Percentiles rank a stretch among this genome's conserved stretches.
Evolutionary conservation across 1,140 invertebrate genomes (phyloP).

Genomic region (Mycetomoellerius zeteki): DNA sequence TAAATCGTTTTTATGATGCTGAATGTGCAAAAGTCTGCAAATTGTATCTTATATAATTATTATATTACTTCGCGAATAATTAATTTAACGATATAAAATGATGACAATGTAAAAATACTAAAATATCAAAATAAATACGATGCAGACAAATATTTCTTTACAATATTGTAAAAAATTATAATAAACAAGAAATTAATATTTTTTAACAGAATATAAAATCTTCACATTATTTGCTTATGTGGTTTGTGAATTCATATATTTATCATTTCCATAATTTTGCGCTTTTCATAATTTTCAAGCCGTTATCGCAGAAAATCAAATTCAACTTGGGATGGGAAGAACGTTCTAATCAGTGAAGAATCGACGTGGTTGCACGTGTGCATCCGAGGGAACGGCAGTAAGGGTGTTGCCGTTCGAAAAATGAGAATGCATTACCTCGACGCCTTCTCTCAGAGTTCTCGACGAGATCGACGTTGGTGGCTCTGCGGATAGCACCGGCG

Average conservation of each 20-base stretch:
- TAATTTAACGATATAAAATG: not conserved
- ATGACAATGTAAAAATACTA: not conserved
- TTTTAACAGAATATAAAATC: not conserved
- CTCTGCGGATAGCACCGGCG: constrained; percentile 81
- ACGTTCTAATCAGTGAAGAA: constrained; percentile 67
- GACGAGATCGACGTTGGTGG: constrained; percentile 84
- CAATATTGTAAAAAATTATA: constrained; percentile 1
- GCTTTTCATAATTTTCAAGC: constrained; percentile 2
- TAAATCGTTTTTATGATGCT: constrained; percentile 3
- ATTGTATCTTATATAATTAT: not conserved
- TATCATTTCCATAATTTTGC: not conserved
- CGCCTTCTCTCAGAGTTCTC: constrained; percentile 74
- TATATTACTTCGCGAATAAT: not conserved
- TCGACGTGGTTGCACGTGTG: constrained; percentile 46
- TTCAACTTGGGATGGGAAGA: constrained; percentile 12
- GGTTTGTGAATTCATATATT: not conserved
- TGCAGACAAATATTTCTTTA: not conserved
- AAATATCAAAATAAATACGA: not conserved
- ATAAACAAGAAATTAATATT: not conserved
- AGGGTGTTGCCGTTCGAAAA: constrained; percentile 75
- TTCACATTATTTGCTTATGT: not conserved
- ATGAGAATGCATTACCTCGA: constrained; percentile 79
- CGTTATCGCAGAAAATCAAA: constrained; percentile 4
- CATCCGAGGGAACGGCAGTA: constrained; percentile 40
- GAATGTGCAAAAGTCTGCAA: not conserved